Evolutionary conservation across 2,888 invertebrate species (phyloP).

Genomic region (Dryadula phaetusa): DNA sequence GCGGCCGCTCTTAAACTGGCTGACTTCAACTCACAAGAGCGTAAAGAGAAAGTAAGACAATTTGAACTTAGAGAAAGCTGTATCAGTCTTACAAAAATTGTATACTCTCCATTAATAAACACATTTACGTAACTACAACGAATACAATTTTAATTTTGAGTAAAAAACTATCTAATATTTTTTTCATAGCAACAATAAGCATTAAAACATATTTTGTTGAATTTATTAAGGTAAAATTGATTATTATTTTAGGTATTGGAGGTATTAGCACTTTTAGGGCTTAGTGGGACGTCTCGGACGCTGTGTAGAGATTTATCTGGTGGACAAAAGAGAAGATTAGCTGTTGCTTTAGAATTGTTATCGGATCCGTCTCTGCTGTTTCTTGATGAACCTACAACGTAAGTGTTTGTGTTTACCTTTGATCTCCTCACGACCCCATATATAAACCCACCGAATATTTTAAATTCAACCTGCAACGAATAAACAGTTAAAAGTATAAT

Average conservation of each 20-base stretch:
- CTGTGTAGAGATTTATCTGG: conserved; percentile 90
- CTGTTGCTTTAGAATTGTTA: conserved; percentile 92
- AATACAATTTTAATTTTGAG: not conserved
- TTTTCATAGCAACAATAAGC: too few species aligned
- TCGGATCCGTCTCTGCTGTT: conserved; percentile 95
- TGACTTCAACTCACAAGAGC: conserved; percentile 86
- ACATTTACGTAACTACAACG: not conserved
- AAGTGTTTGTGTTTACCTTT: conserved; percentile 65
- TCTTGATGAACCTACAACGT: conserved; percentile 95
- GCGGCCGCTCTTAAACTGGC: conserved; percentile 93
- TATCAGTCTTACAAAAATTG: conserved; percentile 6
- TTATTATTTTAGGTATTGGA: conserved; percentile 86
- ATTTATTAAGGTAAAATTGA: conserved; percentile 5
- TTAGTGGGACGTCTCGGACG: conserved; percentile 88
- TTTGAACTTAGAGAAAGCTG: conserved; percentile 36
- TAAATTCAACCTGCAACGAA: not conserved
- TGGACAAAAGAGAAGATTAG: conserved; percentile 92
- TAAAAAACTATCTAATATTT: too few species aligned
- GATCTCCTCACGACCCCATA: too few species aligned
- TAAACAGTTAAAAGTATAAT: too few species aligned
- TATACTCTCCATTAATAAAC: not conserved
- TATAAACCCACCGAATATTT: too few species aligned
- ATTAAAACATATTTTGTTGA: not conserved
- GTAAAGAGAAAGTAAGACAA: conserved; percentile 86
- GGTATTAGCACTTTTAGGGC: conserved; percentile 88